Evolutionary conservation across 2,797 vertebrate genomes (phyloP).

Genomic region (Pangasius larnaudii): DNA sequence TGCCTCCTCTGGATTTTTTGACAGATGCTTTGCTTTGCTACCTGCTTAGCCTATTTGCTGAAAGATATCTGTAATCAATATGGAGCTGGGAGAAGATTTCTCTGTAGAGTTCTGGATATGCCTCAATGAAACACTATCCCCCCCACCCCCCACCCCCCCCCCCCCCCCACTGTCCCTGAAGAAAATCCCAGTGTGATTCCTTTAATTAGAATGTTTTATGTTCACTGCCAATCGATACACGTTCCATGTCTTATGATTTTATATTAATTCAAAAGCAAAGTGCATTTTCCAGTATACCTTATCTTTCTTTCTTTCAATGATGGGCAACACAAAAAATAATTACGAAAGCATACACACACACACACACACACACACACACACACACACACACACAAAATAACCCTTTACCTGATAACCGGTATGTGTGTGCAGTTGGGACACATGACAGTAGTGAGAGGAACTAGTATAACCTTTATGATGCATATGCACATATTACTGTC

Average conservation of each 20-base stretch:
- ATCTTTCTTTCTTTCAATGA: too few species aligned
- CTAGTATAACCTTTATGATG: background rate
- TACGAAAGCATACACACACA: background rate
- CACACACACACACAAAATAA: background rate
- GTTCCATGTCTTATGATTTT: background rate
- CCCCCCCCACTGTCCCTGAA: too few species aligned
- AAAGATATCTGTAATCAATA: conserved; percentile 12
- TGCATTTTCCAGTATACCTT: background rate
- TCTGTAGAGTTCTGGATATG: background rate
- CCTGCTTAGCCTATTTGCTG: background rate
- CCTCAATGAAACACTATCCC: background rate
- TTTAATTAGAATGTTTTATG: background rate
- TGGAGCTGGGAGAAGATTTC: background rate
- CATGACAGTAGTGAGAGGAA: background rate
- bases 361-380: background rate
- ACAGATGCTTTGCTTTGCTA: background rate
- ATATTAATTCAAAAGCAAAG: background rate
- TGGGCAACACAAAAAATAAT: too few species aligned
- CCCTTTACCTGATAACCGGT: background rate
- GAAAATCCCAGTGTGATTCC: background rate
- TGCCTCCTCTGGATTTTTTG: background rate
- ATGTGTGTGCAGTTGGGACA: background rate
- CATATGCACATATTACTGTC: background rate
- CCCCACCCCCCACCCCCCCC: too few species aligned
- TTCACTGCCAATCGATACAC: background rate